Percentiles rank a stretch among this genome's conserved stretches.
Evolutionary conservation across 2,888 invertebrate genomes (phyloP).

Genomic region (Eristalinus aeneus): DNA sequence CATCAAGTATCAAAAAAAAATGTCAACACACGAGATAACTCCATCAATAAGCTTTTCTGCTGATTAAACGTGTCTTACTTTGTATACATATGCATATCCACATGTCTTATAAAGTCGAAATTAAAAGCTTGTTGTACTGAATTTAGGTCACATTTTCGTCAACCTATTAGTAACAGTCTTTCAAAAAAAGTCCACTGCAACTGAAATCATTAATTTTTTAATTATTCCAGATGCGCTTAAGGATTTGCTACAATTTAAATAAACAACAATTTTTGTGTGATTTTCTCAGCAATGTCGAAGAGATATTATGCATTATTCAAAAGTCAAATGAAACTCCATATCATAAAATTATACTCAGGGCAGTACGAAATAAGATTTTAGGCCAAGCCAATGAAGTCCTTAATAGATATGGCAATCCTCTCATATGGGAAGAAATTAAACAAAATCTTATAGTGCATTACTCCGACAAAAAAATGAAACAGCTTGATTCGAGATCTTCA

Average conservation of each 20-base stretch:
- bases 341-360: constrained; percentile 1
- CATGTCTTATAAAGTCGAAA: too few relatives aligned
- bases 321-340: too few relatives aligned
- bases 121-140: too few relatives aligned
- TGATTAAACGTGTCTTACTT: too few relatives aligned
- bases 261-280: constrained; percentile 1
- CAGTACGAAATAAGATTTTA: constrained; percentile 28
- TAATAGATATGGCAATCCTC: constrained; percentile 38
- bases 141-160: too few relatives aligned
- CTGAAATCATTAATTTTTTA: constrained; percentile 11
- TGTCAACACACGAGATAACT: too few relatives aligned
- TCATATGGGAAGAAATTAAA: constrained; percentile 41
- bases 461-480: constrained; percentile 46
- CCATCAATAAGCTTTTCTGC: too few relatives aligned
- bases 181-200: neutral
- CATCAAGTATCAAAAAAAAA: too few relatives aligned
- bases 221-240: constrained; percentile 11
- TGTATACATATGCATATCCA: too few relatives aligned
- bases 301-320: neutral
- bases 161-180: too few relatives aligned
- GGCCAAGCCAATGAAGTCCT: constrained; percentile 46
- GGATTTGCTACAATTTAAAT: constrained; percentile 6
- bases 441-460: constrained; percentile 40
- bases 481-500: constrained; percentile 12
- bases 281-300: constrained; percentile 13